Percentiles rank a stretch among this genome's conserved stretches.
phyloP scores from a whole-genome alignment of 2,797 vertebrate species.

The Melanotaenia pygmaea region DNA sequence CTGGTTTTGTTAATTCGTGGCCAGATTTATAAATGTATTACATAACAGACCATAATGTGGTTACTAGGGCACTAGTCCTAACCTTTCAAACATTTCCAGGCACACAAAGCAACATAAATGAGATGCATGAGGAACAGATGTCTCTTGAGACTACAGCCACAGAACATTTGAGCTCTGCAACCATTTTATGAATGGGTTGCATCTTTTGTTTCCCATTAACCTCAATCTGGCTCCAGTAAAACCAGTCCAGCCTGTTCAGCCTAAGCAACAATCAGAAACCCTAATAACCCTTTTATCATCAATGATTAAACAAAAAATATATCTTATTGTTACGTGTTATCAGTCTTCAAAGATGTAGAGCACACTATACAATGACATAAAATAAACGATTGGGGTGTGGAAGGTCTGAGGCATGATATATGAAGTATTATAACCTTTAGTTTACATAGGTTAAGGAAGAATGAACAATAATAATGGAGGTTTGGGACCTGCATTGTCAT shows the following conservation, averaged over 20 bases:
- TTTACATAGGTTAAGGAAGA: neutral
- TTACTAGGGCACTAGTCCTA: too few relatives aligned
- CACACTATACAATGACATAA: neutral
- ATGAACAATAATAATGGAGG: neutral
- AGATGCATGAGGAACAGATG: too few relatives aligned
- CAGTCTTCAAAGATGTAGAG: neutral
- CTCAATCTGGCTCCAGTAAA: neutral
- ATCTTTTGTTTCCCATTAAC: neutral
- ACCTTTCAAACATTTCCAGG: too few relatives aligned
- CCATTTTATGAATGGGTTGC: neutral
- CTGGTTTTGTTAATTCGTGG: too few relatives aligned
- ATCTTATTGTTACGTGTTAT: neutral
- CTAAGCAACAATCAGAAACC: neutral
- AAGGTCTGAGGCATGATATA: neutral
- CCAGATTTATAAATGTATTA: too few relatives aligned
- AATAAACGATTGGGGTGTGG: neutral
- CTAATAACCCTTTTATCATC: neutral
- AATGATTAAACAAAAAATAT: neutral
- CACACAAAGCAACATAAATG: too few relatives aligned
- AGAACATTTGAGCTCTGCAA: neutral
- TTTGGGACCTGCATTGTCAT: neutral
- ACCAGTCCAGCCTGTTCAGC: neutral
- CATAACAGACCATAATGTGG: too few relatives aligned
- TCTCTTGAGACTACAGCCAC: too few relatives aligned
- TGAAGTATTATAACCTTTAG: neutral